phyloP scores from a whole-genome alignment of 2,113 vertebrate genomes.

The Phrynocephalus versicolor region DNA sequence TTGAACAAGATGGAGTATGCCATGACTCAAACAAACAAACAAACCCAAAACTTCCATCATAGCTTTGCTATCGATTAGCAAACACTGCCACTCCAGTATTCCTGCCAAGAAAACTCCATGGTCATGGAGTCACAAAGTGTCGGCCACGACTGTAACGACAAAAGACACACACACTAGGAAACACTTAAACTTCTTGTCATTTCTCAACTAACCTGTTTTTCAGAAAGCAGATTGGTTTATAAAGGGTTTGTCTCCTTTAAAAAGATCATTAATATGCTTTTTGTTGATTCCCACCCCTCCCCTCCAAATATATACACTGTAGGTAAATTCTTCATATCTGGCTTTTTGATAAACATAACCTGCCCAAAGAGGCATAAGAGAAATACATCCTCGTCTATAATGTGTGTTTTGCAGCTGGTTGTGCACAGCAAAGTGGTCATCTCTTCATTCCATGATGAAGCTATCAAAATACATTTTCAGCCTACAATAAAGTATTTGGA shows the following conservation, averaged over 20 bases:
- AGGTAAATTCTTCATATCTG: too few species aligned
- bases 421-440: background rate
- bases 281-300: too few species aligned
- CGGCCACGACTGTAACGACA: too few species aligned
- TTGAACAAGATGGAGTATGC: background rate
- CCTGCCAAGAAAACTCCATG: too few species aligned
- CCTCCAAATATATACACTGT: too few species aligned
- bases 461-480: background rate
- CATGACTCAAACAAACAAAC: background rate
- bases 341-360: background rate
- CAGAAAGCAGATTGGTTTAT: too few species aligned
- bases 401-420: background rate
- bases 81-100: too few species aligned
- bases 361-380: background rate
- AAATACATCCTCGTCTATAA: background rate
- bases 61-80: background rate
- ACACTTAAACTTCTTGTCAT: too few species aligned
- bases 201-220: background rate
- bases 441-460: background rate
- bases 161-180: too few species aligned
- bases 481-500: background rate
- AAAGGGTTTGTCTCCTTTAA: too few species aligned
- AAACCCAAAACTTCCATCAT: background rate
- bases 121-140: too few species aligned
- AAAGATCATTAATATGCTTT: too few species aligned